Percentiles rank a stretch among this genome's conserved stretches.
Evolutionary conservation across 2,113 vertebrate species (phyloP).

Genomic region (Oncorhynchus mykiss): DNA sequence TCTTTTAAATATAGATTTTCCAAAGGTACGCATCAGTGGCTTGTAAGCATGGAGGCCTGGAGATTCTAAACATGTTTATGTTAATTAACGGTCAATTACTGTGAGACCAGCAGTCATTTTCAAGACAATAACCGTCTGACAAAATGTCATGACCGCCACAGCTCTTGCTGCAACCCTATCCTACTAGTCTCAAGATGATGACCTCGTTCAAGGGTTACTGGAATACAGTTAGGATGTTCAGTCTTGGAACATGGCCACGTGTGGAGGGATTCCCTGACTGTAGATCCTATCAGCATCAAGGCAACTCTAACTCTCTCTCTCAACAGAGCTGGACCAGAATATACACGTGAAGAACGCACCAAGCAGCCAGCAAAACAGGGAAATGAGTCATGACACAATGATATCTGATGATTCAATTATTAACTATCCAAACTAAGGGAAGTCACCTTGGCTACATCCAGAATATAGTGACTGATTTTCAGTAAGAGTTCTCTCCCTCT

Average conservation of each 20-base stretch:
- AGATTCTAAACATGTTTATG: too few relatives aligned
- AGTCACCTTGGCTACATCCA: not conserved
- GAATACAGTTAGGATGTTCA: not conserved
- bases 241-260: constrained; percentile 4
- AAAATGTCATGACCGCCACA: too few relatives aligned
- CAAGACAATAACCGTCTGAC: too few relatives aligned
- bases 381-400: not conserved
- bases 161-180: constrained; percentile 6
- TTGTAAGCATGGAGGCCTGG: too few relatives aligned
- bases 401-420: not conserved
- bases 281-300: constrained; percentile 19
- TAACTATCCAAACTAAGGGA: not conserved
- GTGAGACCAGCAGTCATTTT: too few relatives aligned
- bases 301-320: constrained; percentile 6
- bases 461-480: not conserved
- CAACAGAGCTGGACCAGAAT: constrained; percentile 11
- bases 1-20: too few relatives aligned
- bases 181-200: constrained; percentile 1
- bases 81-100: too few relatives aligned
- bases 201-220: constrained; percentile 29
- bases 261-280: constrained; percentile 20
- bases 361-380: constrained; percentile 7
- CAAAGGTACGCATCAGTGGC: too few relatives aligned
- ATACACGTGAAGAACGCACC: constrained; percentile 2
- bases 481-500: not conserved